Percentiles rank a stretch among this genome's conserved stretches.
phyloP scores from a whole-genome alignment of 37 sponge, comb jelly and placozoan genomes.

The Diacarnus erythraeanus region DNA sequence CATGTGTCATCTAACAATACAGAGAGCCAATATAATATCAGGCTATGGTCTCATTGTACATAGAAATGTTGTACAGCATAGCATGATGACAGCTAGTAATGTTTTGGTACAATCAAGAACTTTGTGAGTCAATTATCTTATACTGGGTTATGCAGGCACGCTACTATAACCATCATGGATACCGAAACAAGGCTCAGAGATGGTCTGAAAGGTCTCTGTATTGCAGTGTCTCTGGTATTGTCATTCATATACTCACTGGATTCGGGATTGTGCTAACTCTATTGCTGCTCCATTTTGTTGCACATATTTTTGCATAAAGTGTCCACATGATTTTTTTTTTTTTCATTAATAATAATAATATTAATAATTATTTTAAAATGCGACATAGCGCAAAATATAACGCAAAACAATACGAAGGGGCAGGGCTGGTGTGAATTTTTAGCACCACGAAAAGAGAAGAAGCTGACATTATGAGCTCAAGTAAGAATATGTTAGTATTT shows the following conservation, averaged over 20 bases:
- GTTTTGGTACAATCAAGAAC: too few species aligned
- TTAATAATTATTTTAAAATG: background rate
- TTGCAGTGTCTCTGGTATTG: constrained; percentile 4
- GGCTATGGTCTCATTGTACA: too few species aligned
- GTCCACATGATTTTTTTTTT: background rate
- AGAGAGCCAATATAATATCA: too few species aligned
- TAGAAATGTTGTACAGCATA: too few species aligned
- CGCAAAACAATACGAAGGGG: background rate
- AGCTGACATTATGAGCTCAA: too few species aligned
- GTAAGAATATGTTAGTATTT: background rate
- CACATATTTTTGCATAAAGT: background rate
- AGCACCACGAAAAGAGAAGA: too few species aligned
- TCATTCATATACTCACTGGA: constrained; percentile 19
- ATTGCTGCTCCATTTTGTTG: constrained; percentile 20
- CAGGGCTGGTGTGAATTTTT: background rate
- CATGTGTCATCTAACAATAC: background rate
- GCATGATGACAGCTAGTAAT: too few species aligned
- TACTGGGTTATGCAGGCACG: constrained; percentile 4
- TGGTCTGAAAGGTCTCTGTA: constrained; percentile 21
- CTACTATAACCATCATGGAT: background rate
- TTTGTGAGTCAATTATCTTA: too few species aligned
- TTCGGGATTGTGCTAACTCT: background rate
- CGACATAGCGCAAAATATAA: too few species aligned
- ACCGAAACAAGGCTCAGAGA: constrained; percentile 12
- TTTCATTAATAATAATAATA: background rate